These are phyloP conservation scores for Peromyscus aztecus DNA, from an alignment of 2,797 vertebrate species.

Conservation along the genomic window DNA sequence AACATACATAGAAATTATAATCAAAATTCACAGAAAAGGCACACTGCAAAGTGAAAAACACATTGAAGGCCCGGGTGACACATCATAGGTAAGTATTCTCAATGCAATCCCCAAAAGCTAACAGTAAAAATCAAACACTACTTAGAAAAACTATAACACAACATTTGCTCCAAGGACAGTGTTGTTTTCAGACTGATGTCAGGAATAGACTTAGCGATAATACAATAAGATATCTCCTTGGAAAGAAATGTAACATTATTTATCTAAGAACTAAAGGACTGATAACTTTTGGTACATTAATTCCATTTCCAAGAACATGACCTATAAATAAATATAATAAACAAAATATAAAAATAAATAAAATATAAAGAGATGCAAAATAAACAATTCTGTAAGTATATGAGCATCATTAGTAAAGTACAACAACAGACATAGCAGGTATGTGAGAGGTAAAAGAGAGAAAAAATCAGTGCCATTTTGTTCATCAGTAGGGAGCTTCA, in stretches of 20 bases:
- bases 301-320: background rate
- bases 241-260: conserved; percentile 1
- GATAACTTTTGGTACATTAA: background rate
- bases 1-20: background rate
- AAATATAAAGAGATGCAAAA: background rate
- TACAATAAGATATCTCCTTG: background rate
- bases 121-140: conserved; percentile 23
- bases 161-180: background rate
- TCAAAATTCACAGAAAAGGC: background rate
- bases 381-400: background rate
- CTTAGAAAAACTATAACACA: background rate
- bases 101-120: background rate
- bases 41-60: background rate
- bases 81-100: background rate
- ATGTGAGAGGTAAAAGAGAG: background rate
- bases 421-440: background rate
- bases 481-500: background rate
- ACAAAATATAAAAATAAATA: background rate
- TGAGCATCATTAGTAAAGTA: background rate
- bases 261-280: background rate
- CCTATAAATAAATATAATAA: too few relatives aligned
- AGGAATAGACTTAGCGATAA: background rate
- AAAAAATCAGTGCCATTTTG: background rate
- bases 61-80: background rate
- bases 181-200: background rate